phyloP scores from a whole-genome alignment of 2,113 vertebrate species.

The Morone chrysops region DNA sequence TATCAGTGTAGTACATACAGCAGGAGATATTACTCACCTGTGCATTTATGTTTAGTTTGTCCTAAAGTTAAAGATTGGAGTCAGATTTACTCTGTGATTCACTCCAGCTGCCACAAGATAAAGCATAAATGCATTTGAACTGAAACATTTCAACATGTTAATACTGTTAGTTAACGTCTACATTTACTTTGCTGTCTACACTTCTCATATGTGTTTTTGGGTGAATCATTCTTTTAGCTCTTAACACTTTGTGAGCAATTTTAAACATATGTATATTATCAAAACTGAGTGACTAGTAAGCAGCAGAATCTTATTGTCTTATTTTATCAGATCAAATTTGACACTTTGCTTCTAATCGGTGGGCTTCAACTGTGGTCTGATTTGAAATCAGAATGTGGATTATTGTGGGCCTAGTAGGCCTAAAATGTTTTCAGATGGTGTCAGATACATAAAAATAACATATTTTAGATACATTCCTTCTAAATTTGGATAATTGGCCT shows the following conservation, averaged over 20 bases:
- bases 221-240: background rate
- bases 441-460: background rate
- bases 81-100: background rate
- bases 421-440: background rate
- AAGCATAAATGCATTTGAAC: background rate
- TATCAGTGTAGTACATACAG: background rate
- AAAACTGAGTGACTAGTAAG: background rate
- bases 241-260: background rate
- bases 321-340: background rate
- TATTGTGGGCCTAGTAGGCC: no score
- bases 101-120: no score
- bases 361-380: background rate
- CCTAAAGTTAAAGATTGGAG: background rate
- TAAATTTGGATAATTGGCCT: background rate
- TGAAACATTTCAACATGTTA: background rate
- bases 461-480: background rate
- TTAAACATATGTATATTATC: background rate
- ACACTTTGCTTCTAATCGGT: background rate
- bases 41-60: background rate
- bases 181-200: background rate
- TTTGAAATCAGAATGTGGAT: background rate
- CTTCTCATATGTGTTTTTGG: background rate
- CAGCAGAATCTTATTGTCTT: background rate
- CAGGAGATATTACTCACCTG: background rate
- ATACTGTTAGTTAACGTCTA: background rate